Evolutionary conservation across 2,113 vertebrate genomes (phyloP), one percentile per base, ranked within the genome.

Genomic region (Hypocryptadius cinnamomeus): DNA sequence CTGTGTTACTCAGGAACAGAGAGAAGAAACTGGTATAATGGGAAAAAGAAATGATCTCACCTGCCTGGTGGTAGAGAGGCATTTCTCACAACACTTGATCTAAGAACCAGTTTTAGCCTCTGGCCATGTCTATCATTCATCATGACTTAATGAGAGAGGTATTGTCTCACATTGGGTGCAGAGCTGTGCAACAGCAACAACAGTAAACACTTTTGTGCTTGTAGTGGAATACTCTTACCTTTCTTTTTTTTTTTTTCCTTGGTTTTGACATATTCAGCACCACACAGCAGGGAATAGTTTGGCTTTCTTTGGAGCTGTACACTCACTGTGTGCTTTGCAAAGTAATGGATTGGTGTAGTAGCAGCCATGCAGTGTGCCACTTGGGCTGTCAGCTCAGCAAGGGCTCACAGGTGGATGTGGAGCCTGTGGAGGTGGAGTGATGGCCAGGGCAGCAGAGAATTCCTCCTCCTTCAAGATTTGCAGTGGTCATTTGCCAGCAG

Each of bases 31-130:
- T 3, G 8, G 78, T 89, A 87, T 92, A 95, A 95, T 94, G 94
- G 92, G 71, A 47, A 93, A 94, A 96, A 95, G 86, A 92, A 96
- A 96, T 92, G 31, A 91, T 95, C 95, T 95, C 94, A 96, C 96
- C 96, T 96, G 89, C 84, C 87, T 96, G 71, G 74, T 89, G 54
- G 70, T 85, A 54, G 81, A 82, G 70, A 96, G 80, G 77, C 70
- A 83, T 96, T 96, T 96, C 89, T 96, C 92, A 94, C 86, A 92
- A 92, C 84, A 82, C 90, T 96, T 94, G 94, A 94, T 96, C 91
- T 93, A 76, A 76, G 79, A 87, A 66, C 87, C 73, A 77, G 74
- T 82, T 81, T 73, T 89, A 95, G 91, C 94, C 2, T 1, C 78
- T 87, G 96, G 94, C 89, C 92, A 50, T 92, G 80, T 91, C 94